Evolutionary conservation across 2,113 vertebrate genomes (phyloP).

Genomic region (Puntigrus tetrazona): DNA sequence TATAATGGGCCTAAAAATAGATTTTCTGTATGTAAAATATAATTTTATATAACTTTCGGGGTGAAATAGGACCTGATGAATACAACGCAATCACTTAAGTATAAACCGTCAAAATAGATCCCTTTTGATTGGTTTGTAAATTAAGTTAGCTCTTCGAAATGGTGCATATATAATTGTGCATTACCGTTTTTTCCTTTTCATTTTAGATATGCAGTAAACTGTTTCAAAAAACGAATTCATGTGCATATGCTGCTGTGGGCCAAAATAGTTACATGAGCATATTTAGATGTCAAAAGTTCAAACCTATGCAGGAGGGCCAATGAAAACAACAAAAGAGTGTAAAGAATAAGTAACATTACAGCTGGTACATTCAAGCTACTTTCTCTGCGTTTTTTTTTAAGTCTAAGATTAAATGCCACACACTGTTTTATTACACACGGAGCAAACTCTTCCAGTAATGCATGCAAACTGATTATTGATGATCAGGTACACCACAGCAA

Average conservation of each 20-base stretch:
- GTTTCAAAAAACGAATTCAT: neutral
- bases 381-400: neutral
- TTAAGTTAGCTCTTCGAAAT: neutral
- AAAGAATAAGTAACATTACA: neutral
- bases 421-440: neutral
- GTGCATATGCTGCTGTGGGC: neutral
- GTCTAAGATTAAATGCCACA: neutral
- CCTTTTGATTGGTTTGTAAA: neutral
- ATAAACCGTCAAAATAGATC: neutral
- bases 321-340: neutral
- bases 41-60: neutral
- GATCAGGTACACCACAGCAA: neutral
- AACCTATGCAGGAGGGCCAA: neutral
- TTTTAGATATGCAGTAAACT: neutral
- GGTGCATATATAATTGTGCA: neutral
- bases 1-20: neutral
- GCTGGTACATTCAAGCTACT: neutral
- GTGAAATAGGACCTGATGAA: neutral
- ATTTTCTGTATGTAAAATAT: neutral
- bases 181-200: neutral
- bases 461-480: constrained; percentile 10
- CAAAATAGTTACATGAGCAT: neutral
- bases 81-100: neutral
- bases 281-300: neutral
- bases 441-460: constrained; percentile 1